A percentile compares a stretch with the other conserved stretches of the same genome.
Conservation (phyloP, 2,888 invertebrate genomes). For the Entomobrya proxima region DNA sequence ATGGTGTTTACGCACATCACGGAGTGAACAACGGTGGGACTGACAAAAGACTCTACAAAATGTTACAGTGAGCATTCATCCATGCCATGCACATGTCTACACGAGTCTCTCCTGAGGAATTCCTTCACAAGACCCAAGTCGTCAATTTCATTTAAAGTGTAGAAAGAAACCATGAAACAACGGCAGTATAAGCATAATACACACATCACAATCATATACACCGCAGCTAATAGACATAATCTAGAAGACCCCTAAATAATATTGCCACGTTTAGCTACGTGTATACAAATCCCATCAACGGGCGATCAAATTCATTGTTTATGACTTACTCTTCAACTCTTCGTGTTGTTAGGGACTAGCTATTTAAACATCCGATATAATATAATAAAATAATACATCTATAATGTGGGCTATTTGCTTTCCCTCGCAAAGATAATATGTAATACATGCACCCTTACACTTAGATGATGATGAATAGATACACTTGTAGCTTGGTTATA, state of each 20-base stretch:
- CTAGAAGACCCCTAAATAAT: neutral
- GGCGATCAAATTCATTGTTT: conserved; percentile 18
- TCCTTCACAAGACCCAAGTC: neutral
- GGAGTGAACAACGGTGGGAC: neutral
- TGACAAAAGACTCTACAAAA: conserved; percentile 44
- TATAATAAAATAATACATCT: too few species aligned
- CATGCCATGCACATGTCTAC: conserved; percentile 28
- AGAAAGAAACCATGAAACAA: conserved; percentile 8
- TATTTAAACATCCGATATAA: too few species aligned
- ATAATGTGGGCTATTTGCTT: neutral
- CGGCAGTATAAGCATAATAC: too few species aligned
- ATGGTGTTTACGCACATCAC: conserved; percentile 27
- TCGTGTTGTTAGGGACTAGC: too few species aligned
- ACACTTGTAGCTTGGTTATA: neutral
- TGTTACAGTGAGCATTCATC: conserved; percentile 27
- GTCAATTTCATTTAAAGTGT: conserved; percentile 32
- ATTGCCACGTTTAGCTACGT: neutral
- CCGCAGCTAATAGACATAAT: neutral
- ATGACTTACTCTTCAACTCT: conserved; percentile 22
- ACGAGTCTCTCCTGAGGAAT: conserved; percentile 37
- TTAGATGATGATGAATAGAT: neutral
- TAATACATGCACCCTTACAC: neutral
- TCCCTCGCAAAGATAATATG: neutral
- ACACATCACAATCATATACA: neutral
- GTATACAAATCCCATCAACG: neutral